A percentile compares a stretch with the other conserved stretches of the same genome.
Conservation (phyloP, 2,113 vertebrate genomes). For the Steatornis caripensis region DNA sequence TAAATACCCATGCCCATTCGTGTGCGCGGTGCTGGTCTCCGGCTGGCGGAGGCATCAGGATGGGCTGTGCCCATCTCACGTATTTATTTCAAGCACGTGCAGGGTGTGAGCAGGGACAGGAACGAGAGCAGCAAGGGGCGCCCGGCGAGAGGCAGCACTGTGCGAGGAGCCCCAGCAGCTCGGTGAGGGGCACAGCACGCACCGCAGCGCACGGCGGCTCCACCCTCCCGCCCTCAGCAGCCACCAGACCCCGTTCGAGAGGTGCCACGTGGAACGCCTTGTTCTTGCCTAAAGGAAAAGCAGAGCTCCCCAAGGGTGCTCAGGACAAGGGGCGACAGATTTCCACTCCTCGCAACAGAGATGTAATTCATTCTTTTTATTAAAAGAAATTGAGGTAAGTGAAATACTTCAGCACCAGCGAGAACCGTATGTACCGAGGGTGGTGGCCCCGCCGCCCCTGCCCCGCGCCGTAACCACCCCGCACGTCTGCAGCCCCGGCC, state of each 20-base stretch:
- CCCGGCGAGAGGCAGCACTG: background rate
- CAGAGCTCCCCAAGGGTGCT: background rate
- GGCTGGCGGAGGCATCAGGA: background rate
- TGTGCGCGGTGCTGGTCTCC: rapidly evolving
- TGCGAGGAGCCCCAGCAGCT: too few relatives aligned
- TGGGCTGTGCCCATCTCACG: rapidly evolving
- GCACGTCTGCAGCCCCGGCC: rapidly evolving
- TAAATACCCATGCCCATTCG: rapidly evolving
- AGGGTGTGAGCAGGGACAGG: rapidly evolving
- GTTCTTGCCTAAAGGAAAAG: background rate
- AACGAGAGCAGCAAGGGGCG: background rate
- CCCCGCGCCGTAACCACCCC: rapidly evolving
- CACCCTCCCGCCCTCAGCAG: background rate
- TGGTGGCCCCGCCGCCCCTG: rapidly evolving
- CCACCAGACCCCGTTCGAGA: background rate
- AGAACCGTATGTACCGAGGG: background rate
- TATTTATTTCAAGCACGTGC: background rate
- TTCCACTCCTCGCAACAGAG: background rate
- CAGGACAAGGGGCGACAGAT: background rate
- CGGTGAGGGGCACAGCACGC: background rate
- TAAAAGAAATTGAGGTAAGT: conserved; percentile 66
- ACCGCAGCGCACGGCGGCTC: rapidly evolving
- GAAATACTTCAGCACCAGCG: conserved; percentile 23
- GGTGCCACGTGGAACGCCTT: background rate
- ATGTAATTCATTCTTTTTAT: conserved; percentile 34